Evolutionary conservation across 2,797 vertebrate species (phyloP), one percentile per base, ranked within the genome.

Genomic region (Fundulus diaphanus): DNA sequence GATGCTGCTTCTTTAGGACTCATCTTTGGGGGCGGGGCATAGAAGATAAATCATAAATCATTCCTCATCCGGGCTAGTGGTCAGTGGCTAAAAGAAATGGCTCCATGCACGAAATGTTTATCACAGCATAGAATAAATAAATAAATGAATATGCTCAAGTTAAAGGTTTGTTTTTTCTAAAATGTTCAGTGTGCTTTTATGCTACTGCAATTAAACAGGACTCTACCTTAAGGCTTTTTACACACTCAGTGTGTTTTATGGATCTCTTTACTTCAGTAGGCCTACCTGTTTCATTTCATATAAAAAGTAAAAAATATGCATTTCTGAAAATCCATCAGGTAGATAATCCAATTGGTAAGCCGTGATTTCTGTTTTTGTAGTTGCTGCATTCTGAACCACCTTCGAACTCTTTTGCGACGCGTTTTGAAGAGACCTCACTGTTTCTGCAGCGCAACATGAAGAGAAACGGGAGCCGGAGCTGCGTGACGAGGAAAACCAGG

Each of bases 371-470:
- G 72, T 51, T 42, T 57, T 24, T 35, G 11, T 22, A 68, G 7
- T 29, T 42, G 24, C 56, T 56, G 54, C 5, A 51, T 68, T 52
- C 63, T 29, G 6, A 79, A 42, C 42, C 40, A 18, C 37, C 22
- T 27, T 77, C 20, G 48, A 66, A 33, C 63, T 82, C 48, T 33
- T 24, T 1, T 18, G 33, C 4, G 31, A n/a, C 61, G 42, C 66
- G 1, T 77, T 27, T 77, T 82, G 79, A 52, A 73, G 73, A 68
- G 40, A 24, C 51, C 46, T 71, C 33, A 18, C 73, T 63, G 84
- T 66, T 88, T 87, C 90, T 70, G 51, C 89, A 99, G 97, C 96
- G 97, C 84, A 99, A 98, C 92, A 97, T 97, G 94, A 99, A 97
- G 91, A 94, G 95, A 63, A 95, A 95, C 24, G 97, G 96, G 44